Percentiles rank a stretch among this genome's conserved stretches.
phyloP scores from a whole-genome alignment of 1,140 invertebrate genomes.

The Xylocopa sonorina region DNA sequence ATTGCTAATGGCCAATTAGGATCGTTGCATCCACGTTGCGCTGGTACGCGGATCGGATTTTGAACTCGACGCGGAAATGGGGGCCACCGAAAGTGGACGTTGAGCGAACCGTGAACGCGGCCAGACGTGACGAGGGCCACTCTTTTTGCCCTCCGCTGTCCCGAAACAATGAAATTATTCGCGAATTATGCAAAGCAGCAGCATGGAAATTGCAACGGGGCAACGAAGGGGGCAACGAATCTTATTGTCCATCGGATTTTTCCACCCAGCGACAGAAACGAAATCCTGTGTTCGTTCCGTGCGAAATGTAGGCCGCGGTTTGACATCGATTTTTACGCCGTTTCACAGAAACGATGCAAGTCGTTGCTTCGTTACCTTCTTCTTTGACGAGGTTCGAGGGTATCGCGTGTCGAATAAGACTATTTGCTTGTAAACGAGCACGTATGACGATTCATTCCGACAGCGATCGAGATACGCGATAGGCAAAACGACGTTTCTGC shows the following conservation, averaged over 20 bases:
- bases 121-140: background rate
- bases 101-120: slow-evolving; percentile 17
- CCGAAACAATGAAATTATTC: slow-evolving; percentile 39
- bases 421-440: too few relatives aligned
- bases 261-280: background rate
- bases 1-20: too few relatives aligned
- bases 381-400: background rate
- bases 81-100: background rate
- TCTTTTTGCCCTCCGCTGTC: background rate
- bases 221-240: background rate
- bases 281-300: background rate
- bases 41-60: too few relatives aligned
- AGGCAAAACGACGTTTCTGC: background rate
- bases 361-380: background rate
- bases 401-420: background rate
- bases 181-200: slow-evolving; percentile 29
- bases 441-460: background rate
- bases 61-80: background rate
- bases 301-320: background rate
- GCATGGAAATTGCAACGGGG: background rate
- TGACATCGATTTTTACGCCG: slow-evolving; percentile 5
- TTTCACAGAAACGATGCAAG: background rate
- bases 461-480: background rate
- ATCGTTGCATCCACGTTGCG: too few relatives aligned
- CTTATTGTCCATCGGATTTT: background rate